Conservation (phyloP, 2,888 invertebrate species). For the Drosophila monieri region DNA sequence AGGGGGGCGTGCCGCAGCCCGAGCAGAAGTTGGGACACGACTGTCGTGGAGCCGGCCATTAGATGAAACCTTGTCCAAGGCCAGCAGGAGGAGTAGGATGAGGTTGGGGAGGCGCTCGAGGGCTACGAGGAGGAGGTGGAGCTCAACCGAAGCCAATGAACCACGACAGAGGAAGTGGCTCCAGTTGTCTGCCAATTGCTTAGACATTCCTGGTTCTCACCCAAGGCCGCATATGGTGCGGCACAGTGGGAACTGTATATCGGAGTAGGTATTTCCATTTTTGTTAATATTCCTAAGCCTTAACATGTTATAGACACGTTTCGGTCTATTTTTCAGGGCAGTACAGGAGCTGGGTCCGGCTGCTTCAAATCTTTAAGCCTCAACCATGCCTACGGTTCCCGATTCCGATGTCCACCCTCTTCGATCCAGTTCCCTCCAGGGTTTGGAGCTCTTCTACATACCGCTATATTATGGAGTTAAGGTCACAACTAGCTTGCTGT, state of each 20-base stretch:
- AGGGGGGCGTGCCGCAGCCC: neutral
- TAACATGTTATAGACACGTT: neutral
- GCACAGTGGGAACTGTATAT: slow-evolving; percentile 21
- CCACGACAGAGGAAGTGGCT: slow-evolving; percentile 28
- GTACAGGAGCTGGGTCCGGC: neutral
- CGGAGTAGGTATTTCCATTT: neutral
- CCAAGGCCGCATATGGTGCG: slow-evolving; percentile 22
- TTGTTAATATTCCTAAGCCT: neutral
- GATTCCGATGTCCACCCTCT: neutral
- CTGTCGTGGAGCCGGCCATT: slow-evolving; percentile 34
- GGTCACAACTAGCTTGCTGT: slow-evolving; percentile 5
- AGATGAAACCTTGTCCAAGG: slow-evolving; percentile 36
- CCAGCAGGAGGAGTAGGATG: slow-evolving; percentile 3
- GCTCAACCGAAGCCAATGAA: neutral
- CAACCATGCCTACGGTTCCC: slow-evolving; percentile 23
- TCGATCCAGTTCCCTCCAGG: slow-evolving; percentile 14
- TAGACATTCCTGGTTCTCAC: slow-evolving; percentile 34
- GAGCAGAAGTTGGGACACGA: slow-evolving; percentile 12
- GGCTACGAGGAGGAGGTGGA: neutral
- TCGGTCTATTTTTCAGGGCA: neutral
- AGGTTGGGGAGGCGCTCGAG: neutral
- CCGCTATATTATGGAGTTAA: slow-evolving; percentile 16
- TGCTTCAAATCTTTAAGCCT: neutral
- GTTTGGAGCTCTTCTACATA: slow-evolving; percentile 20
- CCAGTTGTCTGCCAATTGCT: slow-evolving; percentile 33